Conservation (phyloP, 2,888 invertebrate species). For the Epinotia nisella region DNA sequence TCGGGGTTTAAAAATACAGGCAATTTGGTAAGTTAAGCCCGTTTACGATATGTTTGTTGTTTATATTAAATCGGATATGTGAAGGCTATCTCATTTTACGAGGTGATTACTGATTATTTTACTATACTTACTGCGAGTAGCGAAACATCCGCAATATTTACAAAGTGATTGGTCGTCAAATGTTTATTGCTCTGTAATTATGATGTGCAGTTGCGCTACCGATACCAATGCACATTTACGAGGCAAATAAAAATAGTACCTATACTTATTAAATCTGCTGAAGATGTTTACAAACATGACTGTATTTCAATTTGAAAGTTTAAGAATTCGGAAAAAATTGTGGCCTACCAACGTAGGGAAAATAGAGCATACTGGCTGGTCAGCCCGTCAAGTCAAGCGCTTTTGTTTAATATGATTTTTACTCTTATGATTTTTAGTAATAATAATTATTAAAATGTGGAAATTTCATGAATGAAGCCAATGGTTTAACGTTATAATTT, state of each 20-base stretch:
- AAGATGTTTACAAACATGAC: neutral
- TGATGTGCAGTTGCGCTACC: slow-evolving; percentile 19
- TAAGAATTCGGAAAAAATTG: too few species aligned
- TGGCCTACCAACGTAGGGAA: too few species aligned
- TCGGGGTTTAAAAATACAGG: neutral
- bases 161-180: slow-evolving; percentile 37
- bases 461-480: too few species aligned
- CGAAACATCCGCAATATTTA: slow-evolving; percentile 32
- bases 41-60: slow-evolving; percentile 9
- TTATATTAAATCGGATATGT: slow-evolving; percentile 11
- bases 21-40: neutral
- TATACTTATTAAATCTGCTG: slow-evolving; percentile 1
- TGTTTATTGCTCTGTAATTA: slow-evolving; percentile 33
- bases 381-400: too few species aligned
- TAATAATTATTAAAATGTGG: too few species aligned
- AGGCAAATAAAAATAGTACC: neutral
- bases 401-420: too few species aligned
- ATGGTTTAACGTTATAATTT: too few species aligned
- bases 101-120: slow-evolving; percentile 41
- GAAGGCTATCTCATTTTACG: slow-evolving; percentile 33
- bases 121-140: slow-evolving; percentile 26
- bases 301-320: too few species aligned
- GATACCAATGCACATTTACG: neutral
- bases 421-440: too few species aligned
- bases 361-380: too few species aligned